Conservation (phyloP, 2,797 vertebrate species). For the Catharus ustulatus region DNA sequence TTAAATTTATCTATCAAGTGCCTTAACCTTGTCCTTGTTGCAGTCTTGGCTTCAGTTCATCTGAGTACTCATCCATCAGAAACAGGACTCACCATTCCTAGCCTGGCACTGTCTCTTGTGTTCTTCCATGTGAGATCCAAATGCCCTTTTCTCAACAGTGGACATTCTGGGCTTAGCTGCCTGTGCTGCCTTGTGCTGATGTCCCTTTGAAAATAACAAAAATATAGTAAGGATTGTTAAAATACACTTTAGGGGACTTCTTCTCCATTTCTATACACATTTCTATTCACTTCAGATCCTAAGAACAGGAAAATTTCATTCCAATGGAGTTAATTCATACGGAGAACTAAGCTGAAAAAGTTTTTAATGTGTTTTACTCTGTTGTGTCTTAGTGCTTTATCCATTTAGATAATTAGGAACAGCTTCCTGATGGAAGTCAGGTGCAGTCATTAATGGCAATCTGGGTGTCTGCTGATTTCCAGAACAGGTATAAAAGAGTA, state of each 20-base stretch:
- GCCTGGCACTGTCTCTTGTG: neutral
- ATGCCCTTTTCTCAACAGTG: neutral
- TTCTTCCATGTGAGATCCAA: neutral
- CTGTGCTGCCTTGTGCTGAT: neutral
- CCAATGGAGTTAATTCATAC: neutral
- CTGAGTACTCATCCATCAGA: neutral
- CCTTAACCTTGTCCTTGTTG: neutral
- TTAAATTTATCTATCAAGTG: neutral
- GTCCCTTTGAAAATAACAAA: neutral
- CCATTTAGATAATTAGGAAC: neutral
- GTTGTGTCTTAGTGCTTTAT: neutral
- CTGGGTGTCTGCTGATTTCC: neutral
- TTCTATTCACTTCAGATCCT: neutral
- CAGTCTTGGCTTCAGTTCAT: neutral
- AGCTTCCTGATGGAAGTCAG: neutral
- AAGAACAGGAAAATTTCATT: neutral
- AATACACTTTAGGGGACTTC: neutral
- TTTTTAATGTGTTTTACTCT: neutral
- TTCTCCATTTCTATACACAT: neutral
- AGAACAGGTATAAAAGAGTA: neutral
- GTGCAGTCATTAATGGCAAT: neutral
- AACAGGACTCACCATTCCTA: neutral
- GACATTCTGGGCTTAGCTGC: neutral
- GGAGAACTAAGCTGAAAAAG: neutral
- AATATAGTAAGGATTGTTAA: neutral